Percentiles rank a stretch among this genome's conserved stretches.
Conservation (phyloP, 2,888 invertebrate genomes). For the Gastracanthus pulcherrimus region DNA sequence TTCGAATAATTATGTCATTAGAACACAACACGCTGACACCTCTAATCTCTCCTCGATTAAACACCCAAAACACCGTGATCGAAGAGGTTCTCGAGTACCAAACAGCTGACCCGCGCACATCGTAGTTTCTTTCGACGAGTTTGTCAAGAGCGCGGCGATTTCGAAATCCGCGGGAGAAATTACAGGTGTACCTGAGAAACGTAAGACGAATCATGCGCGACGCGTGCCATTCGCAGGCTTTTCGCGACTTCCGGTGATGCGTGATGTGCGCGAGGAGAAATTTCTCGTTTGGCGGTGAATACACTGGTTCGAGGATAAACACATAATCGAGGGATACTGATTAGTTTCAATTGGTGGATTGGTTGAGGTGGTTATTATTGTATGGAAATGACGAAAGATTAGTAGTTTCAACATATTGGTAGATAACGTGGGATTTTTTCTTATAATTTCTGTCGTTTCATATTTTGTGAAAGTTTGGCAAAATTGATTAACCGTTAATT, state of each 20-base stretch:
- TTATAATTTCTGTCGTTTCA: too few species aligned
- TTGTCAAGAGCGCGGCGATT: slow-evolving; percentile 14
- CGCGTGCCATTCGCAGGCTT: not conserved
- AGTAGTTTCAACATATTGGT: too few species aligned
- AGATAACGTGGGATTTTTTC: too few species aligned
- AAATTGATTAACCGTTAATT: too few species aligned
- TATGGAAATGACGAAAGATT: too few species aligned
- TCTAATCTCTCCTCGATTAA: too few species aligned
- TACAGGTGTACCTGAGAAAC: not conserved
- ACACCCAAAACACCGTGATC: too few species aligned
- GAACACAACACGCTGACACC: too few species aligned
- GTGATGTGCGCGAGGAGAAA: not conserved
- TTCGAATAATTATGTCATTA: too few species aligned
- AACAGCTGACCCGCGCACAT: not conserved
- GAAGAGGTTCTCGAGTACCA: too few species aligned
- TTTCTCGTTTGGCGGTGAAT: not conserved
- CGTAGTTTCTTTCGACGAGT: not conserved
- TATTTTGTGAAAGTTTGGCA: too few species aligned
- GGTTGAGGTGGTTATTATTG: not conserved
- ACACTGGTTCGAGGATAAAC: not conserved
- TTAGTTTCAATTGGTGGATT: not conserved
- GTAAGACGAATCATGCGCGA: slow-evolving; percentile 23
- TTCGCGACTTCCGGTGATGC: slow-evolving; percentile 5
- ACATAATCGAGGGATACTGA: not conserved
- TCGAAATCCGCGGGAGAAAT: slow-evolving; percentile 14